Percentiles rank a stretch among this genome's conserved stretches.
Evolutionary conservation across 92 coral and sea anemone species (phyloP).

Genomic region (Paramuricea clavata): DNA sequence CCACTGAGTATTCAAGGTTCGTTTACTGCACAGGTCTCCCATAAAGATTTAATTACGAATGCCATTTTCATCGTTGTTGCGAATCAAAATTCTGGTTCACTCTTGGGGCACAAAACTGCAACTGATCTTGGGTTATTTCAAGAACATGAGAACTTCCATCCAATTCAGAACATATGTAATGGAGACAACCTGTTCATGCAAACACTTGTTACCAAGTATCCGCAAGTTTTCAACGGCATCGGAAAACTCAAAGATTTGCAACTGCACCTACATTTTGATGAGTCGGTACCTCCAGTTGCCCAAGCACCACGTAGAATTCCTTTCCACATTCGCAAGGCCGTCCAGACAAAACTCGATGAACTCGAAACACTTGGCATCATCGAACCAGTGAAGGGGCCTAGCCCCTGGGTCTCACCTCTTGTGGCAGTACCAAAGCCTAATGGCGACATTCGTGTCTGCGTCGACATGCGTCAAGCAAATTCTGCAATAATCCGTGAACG

Average conservation of each 20-base stretch:
- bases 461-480: not conserved
- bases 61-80: conserved; percentile 7
- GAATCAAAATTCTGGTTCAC: conserved; percentile 10
- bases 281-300: conserved; percentile 18
- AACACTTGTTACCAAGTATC: not conserved
- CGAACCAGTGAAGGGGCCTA: conserved; percentile 31
- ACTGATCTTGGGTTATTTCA: conserved; percentile 14
- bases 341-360: not conserved
- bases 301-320: conserved; percentile 46
- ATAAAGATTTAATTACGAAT: not conserved
- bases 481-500: conserved; percentile 6
- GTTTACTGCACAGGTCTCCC: not conserved
- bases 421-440: conserved; percentile 47
- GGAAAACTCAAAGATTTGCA: too few species aligned
- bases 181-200: not conserved
- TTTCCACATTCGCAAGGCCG: conserved; percentile 26
- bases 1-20: not conserved
- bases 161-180: not conserved
- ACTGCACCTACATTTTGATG: conserved; percentile 27
- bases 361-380: conserved; percentile 25
- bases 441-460: conserved; percentile 15
- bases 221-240: not conserved
- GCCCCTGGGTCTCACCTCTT: conserved; percentile 31
- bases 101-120: conserved; percentile 10
- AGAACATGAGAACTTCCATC: not conserved